phyloP scores from a whole-genome alignment of 2,113 vertebrate species.

The Protobothrops flavoviridis region DNA sequence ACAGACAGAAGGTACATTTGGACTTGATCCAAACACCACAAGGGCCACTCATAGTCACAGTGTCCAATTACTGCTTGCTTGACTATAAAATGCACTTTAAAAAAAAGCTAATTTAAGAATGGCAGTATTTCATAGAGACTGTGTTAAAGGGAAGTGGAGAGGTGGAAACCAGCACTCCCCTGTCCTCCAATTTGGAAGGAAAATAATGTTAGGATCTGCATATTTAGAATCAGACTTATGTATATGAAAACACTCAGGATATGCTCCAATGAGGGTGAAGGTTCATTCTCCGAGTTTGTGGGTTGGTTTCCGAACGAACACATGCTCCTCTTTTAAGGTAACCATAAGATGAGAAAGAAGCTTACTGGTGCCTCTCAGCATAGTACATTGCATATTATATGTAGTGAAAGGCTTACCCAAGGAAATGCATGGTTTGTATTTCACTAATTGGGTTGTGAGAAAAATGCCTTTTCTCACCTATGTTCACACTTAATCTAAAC shows the following conservation, averaged over 20 bases:
- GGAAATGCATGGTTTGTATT: slow-evolving; percentile 26
- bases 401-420: not conserved
- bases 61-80: slow-evolving; percentile 82
- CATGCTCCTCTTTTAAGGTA: slow-evolving; percentile 42
- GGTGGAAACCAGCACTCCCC: slow-evolving; percentile 23
- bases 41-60: slow-evolving; percentile 81
- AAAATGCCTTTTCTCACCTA: slow-evolving; percentile 5
- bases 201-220: slow-evolving; percentile 50
- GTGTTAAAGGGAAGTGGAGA: slow-evolving; percentile 51
- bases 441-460: not conserved
- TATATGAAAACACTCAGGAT: slow-evolving; percentile 41
- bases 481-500: not conserved
- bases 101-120: slow-evolving; percentile 76
- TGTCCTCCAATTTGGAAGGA: slow-evolving; percentile 10
- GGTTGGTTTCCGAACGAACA: no score
- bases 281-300: no score
- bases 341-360: slow-evolving; percentile 33
- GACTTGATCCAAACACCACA: slow-evolving; percentile 74
- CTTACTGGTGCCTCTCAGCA: slow-evolving; percentile 17
- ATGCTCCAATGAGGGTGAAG: slow-evolving; percentile 26
- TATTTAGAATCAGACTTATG: slow-evolving; percentile 50
- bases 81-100: slow-evolving; percentile 73
- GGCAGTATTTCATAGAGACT: slow-evolving; percentile 67
- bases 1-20: slow-evolving; percentile 86
- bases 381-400: not conserved